Percentiles rank a stretch among this genome's conserved stretches.
phyloP scores from a whole-genome alignment of 2,888 invertebrate genomes.

The Xestobium rufovillosum region DNA sequence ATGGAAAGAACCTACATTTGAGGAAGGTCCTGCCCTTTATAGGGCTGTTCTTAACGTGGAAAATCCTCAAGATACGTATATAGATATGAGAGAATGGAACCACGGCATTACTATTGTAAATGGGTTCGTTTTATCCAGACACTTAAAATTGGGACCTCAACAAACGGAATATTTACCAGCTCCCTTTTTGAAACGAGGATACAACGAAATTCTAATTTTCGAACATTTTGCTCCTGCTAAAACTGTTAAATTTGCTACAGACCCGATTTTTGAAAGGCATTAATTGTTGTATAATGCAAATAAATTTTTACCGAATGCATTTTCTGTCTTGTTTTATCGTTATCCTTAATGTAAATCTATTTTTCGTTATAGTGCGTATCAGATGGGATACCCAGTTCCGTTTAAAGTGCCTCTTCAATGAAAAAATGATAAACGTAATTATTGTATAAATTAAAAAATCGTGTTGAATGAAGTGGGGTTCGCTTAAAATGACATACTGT shows the following conservation, averaged over 20 bases:
- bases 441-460: no score
- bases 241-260: conserved; percentile 26
- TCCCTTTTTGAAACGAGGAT: conserved; percentile 54
- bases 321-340: no score
- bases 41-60: conserved; percentile 45
- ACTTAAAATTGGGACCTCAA: conserved; percentile 72
- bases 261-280: no score
- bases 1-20: conserved; percentile 18
- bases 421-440: no score
- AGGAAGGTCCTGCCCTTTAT: conserved; percentile 48
- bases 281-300: no score
- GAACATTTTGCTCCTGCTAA: conserved; percentile 34
- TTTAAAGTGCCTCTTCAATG: no score
- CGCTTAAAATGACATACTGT: no score
- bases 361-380: no score
- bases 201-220: conserved; percentile 38
- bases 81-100: conserved; percentile 74
- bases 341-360: no score
- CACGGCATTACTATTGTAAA: conserved; percentile 83
- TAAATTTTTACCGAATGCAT: no score
- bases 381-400: no score
- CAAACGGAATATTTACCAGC: conserved; percentile 77
- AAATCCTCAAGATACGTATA: conserved; percentile 62
- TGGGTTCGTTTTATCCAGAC: conserved; percentile 78
- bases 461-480: no score